Evolutionary conservation across 92 coral and sea anemone species (phyloP).

Genomic region (Porites divaricata): DNA sequence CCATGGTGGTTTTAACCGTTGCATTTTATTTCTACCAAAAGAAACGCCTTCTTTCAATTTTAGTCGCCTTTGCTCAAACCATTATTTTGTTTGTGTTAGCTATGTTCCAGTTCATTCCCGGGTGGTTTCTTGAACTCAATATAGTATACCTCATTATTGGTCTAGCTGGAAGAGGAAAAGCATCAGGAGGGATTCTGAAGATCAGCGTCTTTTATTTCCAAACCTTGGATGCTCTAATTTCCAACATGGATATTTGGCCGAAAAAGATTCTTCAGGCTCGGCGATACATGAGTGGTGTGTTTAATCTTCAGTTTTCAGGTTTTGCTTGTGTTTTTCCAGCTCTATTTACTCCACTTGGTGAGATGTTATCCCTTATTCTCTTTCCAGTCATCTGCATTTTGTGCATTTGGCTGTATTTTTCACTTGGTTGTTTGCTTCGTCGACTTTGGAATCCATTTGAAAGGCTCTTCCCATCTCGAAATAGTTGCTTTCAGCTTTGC

Average conservation of each 20-base stretch:
- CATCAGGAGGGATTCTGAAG: slow-evolving; percentile 57
- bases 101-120: slow-evolving; percentile 66
- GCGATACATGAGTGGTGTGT: slow-evolving; percentile 58
- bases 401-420: slow-evolving; percentile 45
- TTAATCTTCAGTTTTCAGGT: slow-evolving; percentile 62
- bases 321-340: slow-evolving; percentile 52
- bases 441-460: neutral
- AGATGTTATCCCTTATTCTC: slow-evolving; percentile 40
- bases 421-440: neutral
- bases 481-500: slow-evolving; percentile 35
- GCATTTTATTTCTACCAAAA: slow-evolving; percentile 18
- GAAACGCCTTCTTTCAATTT: slow-evolving; percentile 43
- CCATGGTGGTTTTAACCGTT: neutral
- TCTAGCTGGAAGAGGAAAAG: slow-evolving; percentile 58
- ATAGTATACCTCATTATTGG: slow-evolving; percentile 57
- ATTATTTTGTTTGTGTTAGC: slow-evolving; percentile 56
- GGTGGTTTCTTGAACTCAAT: slow-evolving; percentile 75
- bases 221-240: slow-evolving; percentile 26
- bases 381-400: slow-evolving; percentile 56
- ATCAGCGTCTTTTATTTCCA: slow-evolving; percentile 68
- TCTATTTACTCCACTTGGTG: slow-evolving; percentile 55
- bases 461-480: slow-evolving; percentile 10
- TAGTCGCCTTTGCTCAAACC: slow-evolving; percentile 53
- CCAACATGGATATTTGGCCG: slow-evolving; percentile 46
- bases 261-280: slow-evolving; percentile 34